A percentile compares a stretch with the other conserved stretches of the same genome.
Evolutionary conservation across 2,797 vertebrate species (phyloP).

Genomic region (Sebastes elongatus): DNA sequence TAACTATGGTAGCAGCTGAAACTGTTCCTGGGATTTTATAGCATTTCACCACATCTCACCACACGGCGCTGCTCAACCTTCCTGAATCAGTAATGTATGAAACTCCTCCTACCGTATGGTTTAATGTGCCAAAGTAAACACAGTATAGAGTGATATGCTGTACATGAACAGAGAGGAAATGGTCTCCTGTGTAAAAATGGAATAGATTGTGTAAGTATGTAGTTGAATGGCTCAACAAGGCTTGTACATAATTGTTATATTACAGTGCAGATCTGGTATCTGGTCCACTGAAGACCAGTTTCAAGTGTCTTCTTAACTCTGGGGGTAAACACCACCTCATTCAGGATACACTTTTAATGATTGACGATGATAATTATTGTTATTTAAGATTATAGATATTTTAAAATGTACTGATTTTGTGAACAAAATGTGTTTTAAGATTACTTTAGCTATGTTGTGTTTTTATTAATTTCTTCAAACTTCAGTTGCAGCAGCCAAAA

Average conservation of each 20-base stretch:
- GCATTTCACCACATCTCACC: conserved; percentile 28
- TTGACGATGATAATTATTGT: conserved; percentile 59
- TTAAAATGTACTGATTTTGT: conserved; percentile 69
- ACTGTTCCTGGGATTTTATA: conserved; percentile 29
- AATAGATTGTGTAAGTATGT: conserved; percentile 59
- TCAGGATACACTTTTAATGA: conserved; percentile 68
- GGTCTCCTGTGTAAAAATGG: conserved; percentile 52
- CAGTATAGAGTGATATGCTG: conserved; percentile 44
- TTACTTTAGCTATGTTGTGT: conserved; percentile 58
- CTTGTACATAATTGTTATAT: conserved; percentile 77
- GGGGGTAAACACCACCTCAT: conserved; percentile 61
- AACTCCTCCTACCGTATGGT: conserved; percentile 33
- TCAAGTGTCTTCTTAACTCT: conserved; percentile 76
- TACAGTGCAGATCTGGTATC: conserved; percentile 73
- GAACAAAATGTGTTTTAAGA: conserved; percentile 70
- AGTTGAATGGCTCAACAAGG: conserved; percentile 58
- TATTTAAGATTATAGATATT: conserved; percentile 72
- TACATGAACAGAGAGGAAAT: conserved; percentile 36
- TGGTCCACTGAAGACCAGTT: conserved; percentile 72
- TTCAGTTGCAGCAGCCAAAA: conserved; percentile 70
- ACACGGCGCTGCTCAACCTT: conserved; percentile 17
- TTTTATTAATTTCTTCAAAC: conserved; percentile 41
- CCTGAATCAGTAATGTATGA: conserved; percentile 23
- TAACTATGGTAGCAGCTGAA: conserved; percentile 32
- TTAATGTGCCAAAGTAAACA: conserved; percentile 76